These are phyloP conservation scores for Cryptocheilus praepositus DNA, from an alignment of 2,888 invertebrate species.

Conservation along the genomic window DNA sequence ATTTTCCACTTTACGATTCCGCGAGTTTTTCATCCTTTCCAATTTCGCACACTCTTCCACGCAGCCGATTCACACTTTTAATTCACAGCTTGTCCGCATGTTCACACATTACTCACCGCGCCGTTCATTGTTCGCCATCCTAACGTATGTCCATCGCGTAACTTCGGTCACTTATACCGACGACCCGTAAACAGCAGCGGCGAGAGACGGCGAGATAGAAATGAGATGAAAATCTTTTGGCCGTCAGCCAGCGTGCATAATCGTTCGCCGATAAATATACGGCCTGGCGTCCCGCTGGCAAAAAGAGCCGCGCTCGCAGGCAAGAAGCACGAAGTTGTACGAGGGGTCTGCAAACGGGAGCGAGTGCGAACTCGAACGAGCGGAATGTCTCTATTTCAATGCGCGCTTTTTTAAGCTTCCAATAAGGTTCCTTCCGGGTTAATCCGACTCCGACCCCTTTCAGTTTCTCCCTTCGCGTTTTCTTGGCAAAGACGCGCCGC, in stretches of 20 bases:
- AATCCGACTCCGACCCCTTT: constrained; percentile 14
- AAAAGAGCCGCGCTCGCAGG: background rate
- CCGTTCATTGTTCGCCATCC: too few species aligned
- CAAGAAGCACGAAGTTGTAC: background rate
- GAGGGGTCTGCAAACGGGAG: background rate
- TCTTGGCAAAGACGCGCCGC: constrained; percentile 2
- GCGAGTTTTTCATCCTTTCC: too few species aligned
- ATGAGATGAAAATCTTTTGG: constrained; percentile 21
- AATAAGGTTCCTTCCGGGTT: constrained; percentile 18
- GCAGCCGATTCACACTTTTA: too few species aligned
- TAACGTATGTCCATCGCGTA: background rate
- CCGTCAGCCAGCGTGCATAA: constrained; percentile 31
- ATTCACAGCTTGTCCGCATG: too few species aligned
- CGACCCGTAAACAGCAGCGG: constrained; percentile 8
- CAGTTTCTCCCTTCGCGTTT: constrained; percentile 17
- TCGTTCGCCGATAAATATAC: constrained; percentile 34
- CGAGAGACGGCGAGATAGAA: background rate
- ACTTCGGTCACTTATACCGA: too few species aligned
- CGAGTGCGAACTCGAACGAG: background rate
- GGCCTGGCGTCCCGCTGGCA: background rate
- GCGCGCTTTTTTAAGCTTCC: constrained; percentile 14
- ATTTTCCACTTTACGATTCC: too few species aligned
- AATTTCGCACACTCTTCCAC: too few species aligned
- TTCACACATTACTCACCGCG: too few species aligned
- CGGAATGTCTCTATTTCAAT: constrained; percentile 16